phyloP scores from a whole-genome alignment of 2,113 vertebrate genomes.

The Cryptotis parvus region DNA sequence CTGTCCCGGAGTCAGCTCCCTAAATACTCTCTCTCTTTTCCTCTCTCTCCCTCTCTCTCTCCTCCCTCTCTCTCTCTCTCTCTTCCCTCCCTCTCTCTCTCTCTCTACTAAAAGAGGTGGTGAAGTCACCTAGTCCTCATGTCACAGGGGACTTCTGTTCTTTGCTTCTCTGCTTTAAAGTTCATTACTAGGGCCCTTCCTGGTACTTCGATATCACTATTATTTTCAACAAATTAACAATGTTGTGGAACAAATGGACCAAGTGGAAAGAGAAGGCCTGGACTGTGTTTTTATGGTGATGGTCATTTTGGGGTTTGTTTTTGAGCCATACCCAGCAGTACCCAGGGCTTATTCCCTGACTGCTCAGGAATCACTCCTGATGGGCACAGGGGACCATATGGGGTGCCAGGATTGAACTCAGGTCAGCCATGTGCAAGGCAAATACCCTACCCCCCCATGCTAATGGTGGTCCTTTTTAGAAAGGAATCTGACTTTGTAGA shows the following conservation, averaged over 20 bases:
- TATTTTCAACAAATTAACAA: rapidly evolving
- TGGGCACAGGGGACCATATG: neutral
- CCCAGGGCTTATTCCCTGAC: too few species aligned
- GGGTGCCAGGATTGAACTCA: too few species aligned
- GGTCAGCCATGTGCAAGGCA: too few species aligned
- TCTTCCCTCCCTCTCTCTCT: too few species aligned
- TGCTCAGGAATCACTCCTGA: too few species aligned
- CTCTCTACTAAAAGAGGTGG: neutral
- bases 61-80: too few species aligned
- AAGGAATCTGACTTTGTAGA: neutral
- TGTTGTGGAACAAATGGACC: neutral
- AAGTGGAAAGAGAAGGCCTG: neutral
- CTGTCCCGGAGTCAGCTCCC: neutral
- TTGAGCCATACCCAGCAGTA: too few species aligned
- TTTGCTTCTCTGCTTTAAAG: neutral
- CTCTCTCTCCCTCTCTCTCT: too few species aligned
- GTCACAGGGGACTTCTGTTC: neutral
- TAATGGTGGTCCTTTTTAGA: neutral
- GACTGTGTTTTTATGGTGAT: neutral
- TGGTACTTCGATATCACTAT: neutral
- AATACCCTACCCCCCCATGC: neutral
- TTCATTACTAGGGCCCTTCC: neutral
- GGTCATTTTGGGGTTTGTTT: neutral
- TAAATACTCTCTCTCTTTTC: too few species aligned
- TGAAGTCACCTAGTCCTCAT: neutral